Evolutionary conservation across 2,113 vertebrate species (phyloP).

Genomic region (Bolborhynchus lineola): DNA sequence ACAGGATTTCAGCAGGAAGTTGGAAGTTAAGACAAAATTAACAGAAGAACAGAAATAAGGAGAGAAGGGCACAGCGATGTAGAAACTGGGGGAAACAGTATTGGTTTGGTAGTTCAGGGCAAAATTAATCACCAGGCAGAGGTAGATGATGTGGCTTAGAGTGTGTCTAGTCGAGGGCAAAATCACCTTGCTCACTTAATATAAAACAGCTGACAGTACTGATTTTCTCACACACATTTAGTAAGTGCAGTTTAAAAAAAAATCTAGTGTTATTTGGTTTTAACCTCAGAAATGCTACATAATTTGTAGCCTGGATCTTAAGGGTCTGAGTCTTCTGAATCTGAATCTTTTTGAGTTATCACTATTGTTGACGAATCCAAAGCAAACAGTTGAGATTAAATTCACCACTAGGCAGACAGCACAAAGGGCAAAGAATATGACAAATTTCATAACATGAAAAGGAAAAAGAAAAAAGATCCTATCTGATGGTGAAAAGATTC

Average conservation of each 20-base stretch:
- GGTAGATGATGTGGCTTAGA: not conserved
- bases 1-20: not conserved
- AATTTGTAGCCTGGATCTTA: not conserved
- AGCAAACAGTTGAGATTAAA: not conserved
- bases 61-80: not conserved
- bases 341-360: not conserved
- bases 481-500: not conserved
- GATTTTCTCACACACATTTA: not conserved
- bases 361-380: not conserved
- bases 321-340: not conserved
- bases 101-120: not conserved
- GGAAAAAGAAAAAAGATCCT: not conserved
- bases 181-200: not conserved
- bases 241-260: not conserved
- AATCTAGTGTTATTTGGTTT: not conserved
- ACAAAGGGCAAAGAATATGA: not conserved
- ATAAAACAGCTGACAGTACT: not conserved
- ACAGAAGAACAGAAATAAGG: not conserved
- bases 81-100: not conserved
- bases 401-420: not conserved
- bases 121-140: not conserved
- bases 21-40: not conserved
- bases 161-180: not conserved
- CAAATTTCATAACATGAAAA: not conserved
- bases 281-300: not conserved